Evolutionary conservation across 2,888 invertebrate genomes (phyloP).

Genomic region (Germaria angustata): DNA sequence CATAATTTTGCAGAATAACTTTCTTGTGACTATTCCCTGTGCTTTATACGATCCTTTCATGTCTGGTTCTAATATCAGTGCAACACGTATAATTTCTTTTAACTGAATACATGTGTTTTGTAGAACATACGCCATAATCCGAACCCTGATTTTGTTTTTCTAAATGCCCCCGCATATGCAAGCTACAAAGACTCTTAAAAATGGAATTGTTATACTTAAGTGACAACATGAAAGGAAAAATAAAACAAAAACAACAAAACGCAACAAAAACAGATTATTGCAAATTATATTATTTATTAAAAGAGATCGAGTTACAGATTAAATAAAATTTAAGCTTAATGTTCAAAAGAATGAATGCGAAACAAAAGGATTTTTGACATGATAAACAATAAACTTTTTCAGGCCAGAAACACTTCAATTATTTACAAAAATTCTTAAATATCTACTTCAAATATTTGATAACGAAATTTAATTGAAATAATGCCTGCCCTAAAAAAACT

Average conservation of each 20-base stretch:
- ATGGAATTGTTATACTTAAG: conserved; percentile 64
- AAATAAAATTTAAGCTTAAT: conserved; percentile 22
- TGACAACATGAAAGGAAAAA: conserved; percentile 57
- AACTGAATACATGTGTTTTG: no score
- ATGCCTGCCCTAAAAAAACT: background rate
- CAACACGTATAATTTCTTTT: no score
- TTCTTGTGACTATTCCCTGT: no score
- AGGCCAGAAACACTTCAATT: conserved; percentile 35
- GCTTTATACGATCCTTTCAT: no score
- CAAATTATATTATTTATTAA: conserved; percentile 65
- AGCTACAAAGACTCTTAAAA: conserved; percentile 60
- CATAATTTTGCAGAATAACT: no score
- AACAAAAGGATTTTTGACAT: conserved; percentile 30
- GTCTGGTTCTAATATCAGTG: no score
- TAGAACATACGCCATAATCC: no score
- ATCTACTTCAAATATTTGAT: background rate
- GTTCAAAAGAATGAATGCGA: conserved; percentile 1
- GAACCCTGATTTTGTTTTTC: conserved; percentile 27
- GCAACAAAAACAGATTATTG: conserved; percentile 32
- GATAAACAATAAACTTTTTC: conserved; percentile 21
- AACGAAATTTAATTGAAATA: conserved; percentile 27
- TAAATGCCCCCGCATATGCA: conserved; percentile 57
- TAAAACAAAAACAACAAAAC: conserved; percentile 31
- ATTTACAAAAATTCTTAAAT: background rate
- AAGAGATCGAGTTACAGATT: conserved; percentile 60